A percentile compares a stretch with the other conserved stretches of the same genome.
Evolutionary conservation across 1,140 invertebrate genomes (phyloP).

Genomic region (Samia ricini): DNA sequence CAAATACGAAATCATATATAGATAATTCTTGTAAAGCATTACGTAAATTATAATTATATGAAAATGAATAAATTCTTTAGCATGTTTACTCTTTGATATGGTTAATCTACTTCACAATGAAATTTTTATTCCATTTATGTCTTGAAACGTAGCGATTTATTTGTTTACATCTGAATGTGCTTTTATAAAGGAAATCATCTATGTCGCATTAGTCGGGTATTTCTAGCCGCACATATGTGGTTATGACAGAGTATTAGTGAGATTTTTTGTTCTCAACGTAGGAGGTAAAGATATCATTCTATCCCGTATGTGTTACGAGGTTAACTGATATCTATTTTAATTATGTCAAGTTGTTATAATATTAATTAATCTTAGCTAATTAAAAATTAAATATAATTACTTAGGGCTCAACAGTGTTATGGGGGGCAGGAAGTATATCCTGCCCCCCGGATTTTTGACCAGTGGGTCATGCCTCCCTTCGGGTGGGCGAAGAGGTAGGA

Average conservation of each 20-base stretch:
- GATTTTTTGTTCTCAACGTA: neutral
- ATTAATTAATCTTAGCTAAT: neutral
- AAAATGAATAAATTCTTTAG: no score
- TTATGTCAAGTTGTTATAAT: neutral
- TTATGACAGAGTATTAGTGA: constrained; percentile 15
- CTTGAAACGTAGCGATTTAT: neutral
- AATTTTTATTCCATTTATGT: no score
- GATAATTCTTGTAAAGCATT: no score
- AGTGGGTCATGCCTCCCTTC: no score
- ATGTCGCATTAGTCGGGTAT: neutral
- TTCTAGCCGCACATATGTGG: neutral
- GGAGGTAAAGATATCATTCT: neutral
- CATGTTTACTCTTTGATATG: no score
- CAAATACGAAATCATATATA: no score
- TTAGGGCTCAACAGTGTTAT: no score
- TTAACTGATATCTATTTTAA: neutral
- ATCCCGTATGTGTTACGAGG: neutral
- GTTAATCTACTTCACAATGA: no score
- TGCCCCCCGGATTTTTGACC: no score
- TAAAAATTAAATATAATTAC: neutral
- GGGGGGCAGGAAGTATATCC: no score
- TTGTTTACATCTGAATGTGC: neutral
- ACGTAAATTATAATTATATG: no score
- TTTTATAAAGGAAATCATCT: neutral
- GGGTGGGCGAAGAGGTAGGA: no score